These are phyloP conservation scores for Lepidothrix coronata DNA, from an alignment of 2,113 vertebrate species.

Conservation along the genomic window DNA sequence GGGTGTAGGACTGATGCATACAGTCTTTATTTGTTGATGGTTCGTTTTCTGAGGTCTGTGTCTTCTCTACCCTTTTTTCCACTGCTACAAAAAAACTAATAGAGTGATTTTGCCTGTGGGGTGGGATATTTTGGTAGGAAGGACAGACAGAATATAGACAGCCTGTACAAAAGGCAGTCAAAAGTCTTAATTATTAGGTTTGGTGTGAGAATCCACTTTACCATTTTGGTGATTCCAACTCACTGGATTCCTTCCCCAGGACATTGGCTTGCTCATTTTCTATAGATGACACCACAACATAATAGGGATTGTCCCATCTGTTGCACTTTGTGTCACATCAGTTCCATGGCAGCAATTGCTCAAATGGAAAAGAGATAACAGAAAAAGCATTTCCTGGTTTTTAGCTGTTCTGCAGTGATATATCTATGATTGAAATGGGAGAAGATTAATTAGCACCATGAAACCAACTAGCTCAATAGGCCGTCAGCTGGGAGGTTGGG, in stretches of 20 bases:
- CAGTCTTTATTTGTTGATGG: rapidly evolving
- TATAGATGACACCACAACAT: background rate
- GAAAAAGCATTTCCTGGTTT: background rate
- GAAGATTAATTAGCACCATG: background rate
- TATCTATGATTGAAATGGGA: background rate
- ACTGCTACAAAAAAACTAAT: background rate
- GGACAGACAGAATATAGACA: background rate
- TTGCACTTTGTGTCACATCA: background rate
- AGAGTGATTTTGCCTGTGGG: background rate
- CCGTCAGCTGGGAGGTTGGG: background rate
- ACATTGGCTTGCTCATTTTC: background rate
- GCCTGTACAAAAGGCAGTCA: background rate
- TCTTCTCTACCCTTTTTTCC: background rate
- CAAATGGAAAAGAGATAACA: background rate
- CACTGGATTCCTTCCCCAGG: background rate
- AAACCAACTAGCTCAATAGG: background rate
- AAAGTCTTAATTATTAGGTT: background rate
- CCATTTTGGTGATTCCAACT: background rate
- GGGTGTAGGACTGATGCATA: background rate
- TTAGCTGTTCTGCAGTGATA: background rate
- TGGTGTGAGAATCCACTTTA: background rate
- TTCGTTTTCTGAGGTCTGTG: background rate
- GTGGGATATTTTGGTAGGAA: background rate
- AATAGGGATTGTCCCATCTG: background rate
- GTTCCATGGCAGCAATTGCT: background rate